Conservation (phyloP, 2,888 invertebrate genomes). For the Scaeva pyrastri region DNA sequence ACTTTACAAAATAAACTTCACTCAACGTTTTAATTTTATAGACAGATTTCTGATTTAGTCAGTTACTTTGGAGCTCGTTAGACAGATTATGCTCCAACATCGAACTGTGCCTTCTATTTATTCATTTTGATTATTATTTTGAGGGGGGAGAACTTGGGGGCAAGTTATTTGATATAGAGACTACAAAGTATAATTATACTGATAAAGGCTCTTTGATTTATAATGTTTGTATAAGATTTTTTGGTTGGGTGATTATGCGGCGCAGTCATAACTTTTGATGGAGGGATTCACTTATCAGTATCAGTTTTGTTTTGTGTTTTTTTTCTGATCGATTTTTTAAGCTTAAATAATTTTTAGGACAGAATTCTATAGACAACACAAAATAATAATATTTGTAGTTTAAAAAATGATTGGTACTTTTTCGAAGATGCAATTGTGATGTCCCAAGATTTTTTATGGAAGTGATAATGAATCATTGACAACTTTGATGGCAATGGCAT, state of each 20-base stretch:
- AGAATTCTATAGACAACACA: no score
- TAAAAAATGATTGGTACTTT: no score
- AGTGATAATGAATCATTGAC: no score
- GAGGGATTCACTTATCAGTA: slow-evolving; percentile 43
- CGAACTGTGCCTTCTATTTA: slow-evolving; percentile 67
- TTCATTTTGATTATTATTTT: slow-evolving; percentile 47
- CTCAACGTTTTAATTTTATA: slow-evolving; percentile 9
- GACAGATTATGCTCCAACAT: slow-evolving; percentile 50
- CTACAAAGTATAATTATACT: slow-evolving; percentile 25
- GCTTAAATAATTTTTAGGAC: no score
- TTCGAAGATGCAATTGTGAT: no score
- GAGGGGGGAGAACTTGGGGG: slow-evolving; percentile 37
- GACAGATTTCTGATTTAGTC: slow-evolving; percentile 46
- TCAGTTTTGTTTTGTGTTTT: background rate
- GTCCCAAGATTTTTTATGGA: no score
- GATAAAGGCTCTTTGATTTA: slow-evolving; percentile 40
- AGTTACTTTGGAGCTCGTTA: slow-evolving; percentile 48
- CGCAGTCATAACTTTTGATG: slow-evolving; percentile 20
- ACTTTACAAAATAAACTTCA: slow-evolving; percentile 47
- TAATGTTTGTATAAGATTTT: slow-evolving; percentile 12
- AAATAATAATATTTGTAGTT: no score
- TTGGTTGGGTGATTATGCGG: slow-evolving; percentile 38
- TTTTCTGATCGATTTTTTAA: background rate
- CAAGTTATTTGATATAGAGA: background rate
- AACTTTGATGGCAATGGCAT: no score